Conservation (phyloP, 2,888 invertebrate species). For the Podotricha telesiphe region DNA sequence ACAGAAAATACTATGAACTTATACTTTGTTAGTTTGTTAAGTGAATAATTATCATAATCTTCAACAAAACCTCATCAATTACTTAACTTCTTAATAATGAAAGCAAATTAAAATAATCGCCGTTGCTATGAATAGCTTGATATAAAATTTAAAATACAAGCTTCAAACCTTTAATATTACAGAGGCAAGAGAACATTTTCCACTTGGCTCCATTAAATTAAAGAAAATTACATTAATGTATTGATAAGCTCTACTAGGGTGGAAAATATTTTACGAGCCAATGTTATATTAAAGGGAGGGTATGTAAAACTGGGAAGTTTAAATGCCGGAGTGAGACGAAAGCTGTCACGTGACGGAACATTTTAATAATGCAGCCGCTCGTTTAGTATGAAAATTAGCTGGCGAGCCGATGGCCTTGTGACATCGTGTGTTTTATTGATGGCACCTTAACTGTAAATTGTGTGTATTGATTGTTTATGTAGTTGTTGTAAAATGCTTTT, state of each 20-base stretch:
- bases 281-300: constrained; percentile 46
- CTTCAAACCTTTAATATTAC: constrained; percentile 16
- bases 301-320: constrained; percentile 56
- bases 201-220: constrained; percentile 28
- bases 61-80: background rate
- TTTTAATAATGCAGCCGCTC: constrained; percentile 81
- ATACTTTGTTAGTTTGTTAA: background rate
- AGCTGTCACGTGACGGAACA: constrained; percentile 73
- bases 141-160: constrained; percentile 19
- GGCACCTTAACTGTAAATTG: constrained; percentile 45
- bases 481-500: background rate
- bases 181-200: constrained; percentile 3
- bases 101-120: constrained; percentile 15
- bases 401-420: constrained; percentile 60
- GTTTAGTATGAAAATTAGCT: constrained; percentile 83
- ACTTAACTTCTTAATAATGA: constrained; percentile 14
- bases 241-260: constrained; percentile 37
- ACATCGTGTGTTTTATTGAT: constrained; percentile 69
- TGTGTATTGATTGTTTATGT: constrained; percentile 20
- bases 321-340: constrained; percentile 66
- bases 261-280: constrained; percentile 41
- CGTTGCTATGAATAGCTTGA: constrained; percentile 5
- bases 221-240: constrained; percentile 42
- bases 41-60: background rate
- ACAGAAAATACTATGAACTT: background rate